Evolutionary conservation across 2,888 invertebrate genomes (phyloP).

Genomic region (Epirrhoe alternata): DNA sequence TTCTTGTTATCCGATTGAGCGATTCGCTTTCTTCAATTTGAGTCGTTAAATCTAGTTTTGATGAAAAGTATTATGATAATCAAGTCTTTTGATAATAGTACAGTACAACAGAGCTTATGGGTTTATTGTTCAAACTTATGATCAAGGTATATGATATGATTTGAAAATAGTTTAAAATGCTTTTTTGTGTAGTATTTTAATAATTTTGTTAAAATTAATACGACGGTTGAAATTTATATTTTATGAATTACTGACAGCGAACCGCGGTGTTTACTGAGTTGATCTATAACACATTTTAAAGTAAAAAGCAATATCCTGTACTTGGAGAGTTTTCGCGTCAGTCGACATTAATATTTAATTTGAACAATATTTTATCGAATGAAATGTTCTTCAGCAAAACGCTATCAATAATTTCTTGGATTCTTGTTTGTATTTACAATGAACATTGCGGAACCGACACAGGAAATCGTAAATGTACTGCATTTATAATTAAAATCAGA

Average conservation of each 20-base stretch:
- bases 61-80: neutral
- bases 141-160: too few species aligned
- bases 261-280: too few species aligned
- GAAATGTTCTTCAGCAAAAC: neutral
- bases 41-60: neutral
- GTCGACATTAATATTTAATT: neutral
- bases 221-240: too few species aligned
- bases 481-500: constrained; percentile 37
- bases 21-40: neutral
- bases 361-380: neutral
- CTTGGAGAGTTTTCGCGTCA: neutral
- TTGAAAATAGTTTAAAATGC: too few species aligned
- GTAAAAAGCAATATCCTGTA: neutral
- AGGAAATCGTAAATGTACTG: constrained; percentile 26
- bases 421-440: constrained; percentile 4
- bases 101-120: too few species aligned
- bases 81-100: neutral
- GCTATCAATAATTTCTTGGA: neutral
- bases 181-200: too few species aligned
- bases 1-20: neutral
- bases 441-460: constrained; percentile 21
- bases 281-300: neutral
- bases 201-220: too few species aligned
- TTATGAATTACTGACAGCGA: too few species aligned
- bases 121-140: too few species aligned